phyloP scores from a whole-genome alignment of 2,797 vertebrate genomes.

The Lates japonicus region DNA sequence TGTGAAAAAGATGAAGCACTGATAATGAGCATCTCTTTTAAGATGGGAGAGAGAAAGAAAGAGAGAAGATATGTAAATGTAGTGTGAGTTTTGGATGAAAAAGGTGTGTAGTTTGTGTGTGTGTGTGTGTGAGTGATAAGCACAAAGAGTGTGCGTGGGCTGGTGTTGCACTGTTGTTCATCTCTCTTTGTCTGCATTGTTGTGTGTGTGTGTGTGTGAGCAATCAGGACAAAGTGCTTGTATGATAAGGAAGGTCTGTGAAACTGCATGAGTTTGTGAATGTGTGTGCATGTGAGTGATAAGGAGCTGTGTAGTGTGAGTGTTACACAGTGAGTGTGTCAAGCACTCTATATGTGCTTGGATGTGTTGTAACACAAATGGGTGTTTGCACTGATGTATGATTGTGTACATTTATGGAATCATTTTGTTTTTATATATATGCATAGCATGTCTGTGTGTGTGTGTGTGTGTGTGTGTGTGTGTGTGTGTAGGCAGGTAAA shows the following conservation, averaged over 20 bases:
- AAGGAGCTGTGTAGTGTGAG: neutral
- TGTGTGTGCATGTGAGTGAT: neutral
- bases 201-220: neutral
- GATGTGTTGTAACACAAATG: neutral
- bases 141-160: neutral
- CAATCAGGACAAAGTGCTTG: neutral
- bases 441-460: conserved; percentile 3
- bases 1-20: neutral
- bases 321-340: neutral
- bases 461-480: conserved; percentile 29
- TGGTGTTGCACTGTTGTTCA: conserved; percentile 2
- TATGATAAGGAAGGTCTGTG: neutral
- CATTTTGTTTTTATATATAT: neutral
- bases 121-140: neutral
- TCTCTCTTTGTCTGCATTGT: conserved; percentile 26
- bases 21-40: neutral
- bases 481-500: conserved; percentile 31
- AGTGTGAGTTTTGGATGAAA: neutral
- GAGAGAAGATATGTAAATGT: neutral
- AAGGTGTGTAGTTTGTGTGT: neutral
- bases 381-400: neutral
- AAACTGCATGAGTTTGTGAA: neutral
- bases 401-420: neutral
- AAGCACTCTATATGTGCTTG: neutral
- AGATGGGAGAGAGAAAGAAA: neutral